Evolutionary conservation across 2,888 invertebrate species (phyloP), one percentile per base, ranked within the genome.

Genomic region (Macrophya annulata): DNA sequence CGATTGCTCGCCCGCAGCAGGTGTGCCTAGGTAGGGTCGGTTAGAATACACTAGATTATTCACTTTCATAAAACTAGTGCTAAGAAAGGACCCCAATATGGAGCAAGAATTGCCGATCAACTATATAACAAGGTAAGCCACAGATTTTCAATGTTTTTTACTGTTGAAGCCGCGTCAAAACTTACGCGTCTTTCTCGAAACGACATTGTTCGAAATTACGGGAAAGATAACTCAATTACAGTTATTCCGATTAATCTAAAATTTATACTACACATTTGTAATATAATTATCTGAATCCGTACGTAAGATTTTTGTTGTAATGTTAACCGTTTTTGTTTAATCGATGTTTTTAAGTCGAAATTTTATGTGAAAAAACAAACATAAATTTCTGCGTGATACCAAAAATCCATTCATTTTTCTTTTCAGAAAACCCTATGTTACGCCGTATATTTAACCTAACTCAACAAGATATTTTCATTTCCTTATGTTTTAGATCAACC

Each of bases 171-270:
- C 48, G 76, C 25, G 51, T 45, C 51, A 51, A 25, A 76, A 45
- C 40, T 37, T n/a, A 51, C 55, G 79, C 59, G 37, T 40, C 59
- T 79, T 37, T 79, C 79, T 79, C 79, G 79, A 59, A 59, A 59
- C 59, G 3, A 79, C 37, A 79, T 79, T 79, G 59, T 62, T 79
- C 17, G 79, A 79, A 5, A 4, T n/a, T 65, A 25, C 65, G 65
- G 65, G 65, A 65, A 25, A 25, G 65, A 65, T 65, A 65, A 65
- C 65, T 25, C 65, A 65, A 65, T 25, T 6, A 65, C 31, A 25
- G 65, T 25, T 65, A 65, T 65, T 65, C 65, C 65, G 65, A 65
- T 65, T 25, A 2, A 65, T 12, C 25, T 31, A 25, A 65, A 65
- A 65, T 65, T 65, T 25, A 65, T 65, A 65, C 65, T 25, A 65